Base-by-base conservation (phyloP, 2,888 invertebrate species). In the Bombyx huttoni region DNA sequence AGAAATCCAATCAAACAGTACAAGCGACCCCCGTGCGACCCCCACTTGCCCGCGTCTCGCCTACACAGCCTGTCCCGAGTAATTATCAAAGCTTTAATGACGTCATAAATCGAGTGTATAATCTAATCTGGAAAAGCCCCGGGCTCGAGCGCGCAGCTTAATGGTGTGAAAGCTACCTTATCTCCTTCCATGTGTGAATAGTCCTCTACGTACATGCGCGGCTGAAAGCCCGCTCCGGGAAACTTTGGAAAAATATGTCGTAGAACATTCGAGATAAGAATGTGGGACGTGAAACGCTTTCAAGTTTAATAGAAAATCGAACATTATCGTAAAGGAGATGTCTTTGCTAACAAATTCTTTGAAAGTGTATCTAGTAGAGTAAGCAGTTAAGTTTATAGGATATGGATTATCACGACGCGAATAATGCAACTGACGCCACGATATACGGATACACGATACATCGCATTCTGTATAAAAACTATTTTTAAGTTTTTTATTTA, bases 31-130 rank as follows among this genome's bases (percentile, higher is more conserved):
- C 77, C 67, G 60, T 67, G 48, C 54, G 35, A 56, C 52, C 65
- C 68, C 71, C 68, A 70, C 62, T 67, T 55, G 58, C 53, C 57
- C 60, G 61, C 64, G 64, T 67, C 68, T 81, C 81, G 81, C 85
- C 85, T 83, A 87, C 87, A 81, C 89, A 88, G 89, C 82, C 85
- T 88, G 89, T 88, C 89, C 88, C 89, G 87, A 88, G 89, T 89
- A 89, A 89, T 89, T 89, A 89, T 89, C 89, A 89, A 86, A 87
- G 89, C 89, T 89, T 88, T 89, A 89, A 89, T 89, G 88, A 89
- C 89, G 73, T 82, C 88, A 89, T 89, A 89, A 89, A 89, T 89
- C 89, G 85, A 85, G 82, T 87, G 87, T 88, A 89, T 89, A 89
- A 89, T 89, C 89, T 89, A 89, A 89, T 89, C 89, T 89, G 89